phyloP scores from a whole-genome alignment of 2,113 vertebrate species.

The Vimba vimba region DNA sequence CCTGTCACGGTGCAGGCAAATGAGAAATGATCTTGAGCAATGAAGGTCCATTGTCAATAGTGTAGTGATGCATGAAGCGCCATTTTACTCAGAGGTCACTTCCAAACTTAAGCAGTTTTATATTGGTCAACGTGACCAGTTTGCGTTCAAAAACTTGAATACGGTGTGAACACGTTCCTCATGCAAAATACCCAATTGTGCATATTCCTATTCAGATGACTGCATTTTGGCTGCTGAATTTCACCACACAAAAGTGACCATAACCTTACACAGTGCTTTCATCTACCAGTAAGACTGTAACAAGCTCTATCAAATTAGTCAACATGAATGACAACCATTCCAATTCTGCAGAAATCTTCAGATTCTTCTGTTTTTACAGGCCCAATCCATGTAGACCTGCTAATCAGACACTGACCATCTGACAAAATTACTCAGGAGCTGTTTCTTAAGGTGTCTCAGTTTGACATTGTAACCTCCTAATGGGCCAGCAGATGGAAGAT shows the following conservation, averaged over 20 bases:
- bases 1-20: constrained; percentile 5
- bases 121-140: not conserved
- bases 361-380: not conserved
- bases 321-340: too few relatives aligned
- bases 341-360: too few relatives aligned
- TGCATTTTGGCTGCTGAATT: too few relatives aligned
- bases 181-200: too few relatives aligned
- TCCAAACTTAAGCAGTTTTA: not conserved
- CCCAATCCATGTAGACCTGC: not conserved
- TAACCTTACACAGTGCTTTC: too few relatives aligned
- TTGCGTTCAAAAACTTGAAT: too few relatives aligned
- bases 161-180: too few relatives aligned
- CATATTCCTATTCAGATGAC: too few relatives aligned
- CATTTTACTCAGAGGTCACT: not conserved
- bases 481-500: constrained; percentile 35
- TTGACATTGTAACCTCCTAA: constrained; percentile 49
- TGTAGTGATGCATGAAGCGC: not conserved
- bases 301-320: too few relatives aligned
- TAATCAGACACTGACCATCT: not conserved
- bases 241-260: too few relatives aligned
- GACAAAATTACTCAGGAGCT: not conserved
- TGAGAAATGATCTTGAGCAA: not conserved
- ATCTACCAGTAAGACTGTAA: too few relatives aligned
- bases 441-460: constrained; percentile 21
- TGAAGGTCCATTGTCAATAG: too few relatives aligned